Percentiles rank a stretch among this genome's conserved stretches.
These are phyloP conservation scores for Steromphala cineraria DNA, from an alignment of 2,888 invertebrate species.

Conservation along the genomic window DNA sequence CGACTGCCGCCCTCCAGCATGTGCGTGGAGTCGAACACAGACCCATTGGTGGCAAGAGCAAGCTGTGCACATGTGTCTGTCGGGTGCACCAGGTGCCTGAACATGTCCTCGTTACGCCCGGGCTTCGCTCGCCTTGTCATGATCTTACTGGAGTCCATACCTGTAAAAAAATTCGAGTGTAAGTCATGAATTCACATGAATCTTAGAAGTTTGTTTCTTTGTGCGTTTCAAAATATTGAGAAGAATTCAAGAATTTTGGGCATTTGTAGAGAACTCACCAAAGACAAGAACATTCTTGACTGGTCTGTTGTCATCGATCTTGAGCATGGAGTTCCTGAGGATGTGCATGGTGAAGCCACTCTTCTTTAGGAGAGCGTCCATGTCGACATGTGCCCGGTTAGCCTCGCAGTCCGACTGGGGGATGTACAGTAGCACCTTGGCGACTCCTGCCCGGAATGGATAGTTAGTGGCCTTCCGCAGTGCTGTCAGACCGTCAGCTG, in stretches of 20 bases:
- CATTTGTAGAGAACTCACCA: constrained; percentile 67
- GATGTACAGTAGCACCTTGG: constrained; percentile 85
- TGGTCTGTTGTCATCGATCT: not conserved
- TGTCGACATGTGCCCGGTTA: constrained; percentile 47
- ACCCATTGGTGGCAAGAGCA: constrained; percentile 82
- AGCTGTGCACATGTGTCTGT: constrained; percentile 80
- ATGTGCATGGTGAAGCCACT: constrained; percentile 59
- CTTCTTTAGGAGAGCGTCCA: constrained; percentile 23
- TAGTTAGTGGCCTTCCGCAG: constrained; percentile 79
- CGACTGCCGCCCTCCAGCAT: constrained; percentile 43
- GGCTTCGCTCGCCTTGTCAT: constrained; percentile 87
- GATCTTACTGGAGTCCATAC: constrained; percentile 77
- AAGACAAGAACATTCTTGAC: constrained; percentile 77
- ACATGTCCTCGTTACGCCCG: constrained; percentile 81
- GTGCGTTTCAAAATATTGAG: not conserved
- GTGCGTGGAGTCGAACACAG: constrained; percentile 80
- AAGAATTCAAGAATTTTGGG: not conserved
- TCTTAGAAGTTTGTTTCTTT: not conserved
- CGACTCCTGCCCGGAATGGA: constrained; percentile 88
- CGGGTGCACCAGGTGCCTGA: constrained; percentile 73
- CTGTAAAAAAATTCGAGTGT: constrained; percentile 14
- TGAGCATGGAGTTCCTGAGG: constrained; percentile 27
- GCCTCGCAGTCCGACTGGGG: constrained; percentile 86
- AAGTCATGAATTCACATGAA: too few relatives aligned
- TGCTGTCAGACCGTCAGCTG: constrained; percentile 76